phyloP scores from a whole-genome alignment of 2,797 vertebrate genomes.

The Petrocephalus schoutedeni region DNA sequence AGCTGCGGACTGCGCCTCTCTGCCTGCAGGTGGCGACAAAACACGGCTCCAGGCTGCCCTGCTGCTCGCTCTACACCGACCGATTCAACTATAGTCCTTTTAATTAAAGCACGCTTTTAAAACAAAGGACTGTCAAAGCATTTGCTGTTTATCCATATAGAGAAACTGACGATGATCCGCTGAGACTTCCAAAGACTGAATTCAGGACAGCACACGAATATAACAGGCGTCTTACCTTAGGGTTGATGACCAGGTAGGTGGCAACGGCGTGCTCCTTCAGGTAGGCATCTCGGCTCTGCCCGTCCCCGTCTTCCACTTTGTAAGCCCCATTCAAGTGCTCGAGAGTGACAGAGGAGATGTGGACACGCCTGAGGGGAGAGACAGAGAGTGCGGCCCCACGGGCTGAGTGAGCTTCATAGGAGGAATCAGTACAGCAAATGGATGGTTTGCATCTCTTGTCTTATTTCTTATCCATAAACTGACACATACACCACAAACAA shows the following conservation, averaged over 20 bases:
- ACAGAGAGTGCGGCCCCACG: not conserved
- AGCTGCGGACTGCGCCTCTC: conserved; percentile 83
- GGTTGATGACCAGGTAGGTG: conserved; percentile 94
- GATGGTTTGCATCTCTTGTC: not conserved
- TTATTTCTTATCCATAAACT: not conserved
- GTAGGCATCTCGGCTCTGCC: conserved; percentile 84
- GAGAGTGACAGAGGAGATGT: conserved; percentile 92
- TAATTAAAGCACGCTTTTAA: not conserved
- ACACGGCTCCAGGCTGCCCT: not conserved
- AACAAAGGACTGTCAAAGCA: not conserved
- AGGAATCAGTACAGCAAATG: not conserved
- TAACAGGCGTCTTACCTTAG: conserved; percentile 72
- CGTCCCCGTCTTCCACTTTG: conserved; percentile 89
- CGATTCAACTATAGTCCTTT: not conserved
- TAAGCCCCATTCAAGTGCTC: conserved; percentile 90
- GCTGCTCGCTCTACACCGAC: not conserved
- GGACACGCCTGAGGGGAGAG: conserved; percentile 74
- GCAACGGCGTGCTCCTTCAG: conserved; percentile 87
- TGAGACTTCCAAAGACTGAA: not conserved
- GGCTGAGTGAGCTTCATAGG: not conserved
- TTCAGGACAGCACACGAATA: not conserved
- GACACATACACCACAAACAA: not conserved
- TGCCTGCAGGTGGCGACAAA: conserved; percentile 57
- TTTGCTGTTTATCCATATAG: not conserved
- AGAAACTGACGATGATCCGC: not conserved